Evolutionary conservation across 1,140 invertebrate species (phyloP), one percentile per base, ranked within the genome.

Genomic region (Bombus haemorrhoidalis): DNA sequence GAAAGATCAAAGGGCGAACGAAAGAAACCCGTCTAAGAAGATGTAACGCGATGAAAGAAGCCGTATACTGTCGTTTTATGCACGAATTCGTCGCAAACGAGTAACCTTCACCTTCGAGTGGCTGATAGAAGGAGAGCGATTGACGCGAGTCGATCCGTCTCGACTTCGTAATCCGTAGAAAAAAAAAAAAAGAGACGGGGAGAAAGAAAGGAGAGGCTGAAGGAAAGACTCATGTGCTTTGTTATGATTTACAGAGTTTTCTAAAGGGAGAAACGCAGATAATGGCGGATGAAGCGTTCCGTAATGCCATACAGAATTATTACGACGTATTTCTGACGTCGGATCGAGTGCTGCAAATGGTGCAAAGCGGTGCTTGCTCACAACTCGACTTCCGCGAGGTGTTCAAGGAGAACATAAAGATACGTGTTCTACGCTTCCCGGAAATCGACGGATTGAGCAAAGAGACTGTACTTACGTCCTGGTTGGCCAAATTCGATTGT

Each of bases 401-500:
- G 34, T 99, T 99, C 95, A 97, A 98, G 94, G 99, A 98, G 94
- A 99, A 99, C 94, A 99, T 99, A 91, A 98, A 99, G 94, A 99
- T 99, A 95, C 96, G 98, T 95, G 98, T 99, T 92, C 97, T 98
- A 95, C 99, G 98, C 93, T 96, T 99, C 92, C 99, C 99, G 88
- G 99, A 99, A 96, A 99, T 99, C 93, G 99, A 99, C 95, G 99
- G 99, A 84, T 95, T 99, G 87, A 99, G 98, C 95, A 99, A 99
- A 96, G 99, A 99, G 95, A 99, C 99, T 74, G 99, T 99, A 39
- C 96, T 99, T 90, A 99, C 98, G 76, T 99, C 99, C 74, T 99
- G 99, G 99, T 98, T 99, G 97, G 98, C 98, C 59, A 99, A 99
- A 96, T 99, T 99, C 95, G 99, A 99, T 96, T 98, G 98, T 94